Conservation (phyloP, 2,888 invertebrate species). For the Microctonus aethiopoides region DNA sequence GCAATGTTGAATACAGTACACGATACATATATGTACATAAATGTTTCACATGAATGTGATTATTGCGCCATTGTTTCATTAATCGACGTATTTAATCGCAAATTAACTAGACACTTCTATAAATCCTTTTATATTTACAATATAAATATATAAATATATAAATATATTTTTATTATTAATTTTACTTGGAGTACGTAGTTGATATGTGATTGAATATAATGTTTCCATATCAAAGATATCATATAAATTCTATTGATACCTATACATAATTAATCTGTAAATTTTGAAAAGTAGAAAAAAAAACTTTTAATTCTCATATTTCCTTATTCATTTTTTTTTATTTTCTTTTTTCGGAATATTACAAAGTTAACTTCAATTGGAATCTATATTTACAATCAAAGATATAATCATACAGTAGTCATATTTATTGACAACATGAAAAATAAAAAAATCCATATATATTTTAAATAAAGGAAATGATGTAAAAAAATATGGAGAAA, state of each 20-base stretch:
- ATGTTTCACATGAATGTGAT: conserved; percentile 4
- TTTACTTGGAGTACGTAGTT: background rate
- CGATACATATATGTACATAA: background rate
- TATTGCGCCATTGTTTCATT: background rate
- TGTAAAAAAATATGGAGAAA: no score
- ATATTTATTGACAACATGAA: conserved; percentile 12
- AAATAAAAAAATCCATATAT: conserved; percentile 1
- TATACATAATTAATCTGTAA: no score
- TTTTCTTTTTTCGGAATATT: background rate
- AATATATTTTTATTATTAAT: background rate
- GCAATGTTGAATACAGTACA: conserved; percentile 1
- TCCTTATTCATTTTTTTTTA: background rate
- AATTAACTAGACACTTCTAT: background rate
- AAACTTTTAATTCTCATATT: no score
- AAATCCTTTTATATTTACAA: background rate
- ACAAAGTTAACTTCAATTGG: background rate
- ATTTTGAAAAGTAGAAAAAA: no score
- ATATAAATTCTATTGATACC: no score
- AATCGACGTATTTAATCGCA: background rate
- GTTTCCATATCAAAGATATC: conserved; percentile 23
- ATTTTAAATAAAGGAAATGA: no score
- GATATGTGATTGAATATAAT: background rate
- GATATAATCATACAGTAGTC: background rate
- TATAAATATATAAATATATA: background rate
- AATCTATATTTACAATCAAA: no score